Evolutionary conservation across 2,113 vertebrate species (phyloP), one percentile per base, ranked within the genome.

Genomic region (western clawed frog (Xenopus tropicalis)): DNA sequence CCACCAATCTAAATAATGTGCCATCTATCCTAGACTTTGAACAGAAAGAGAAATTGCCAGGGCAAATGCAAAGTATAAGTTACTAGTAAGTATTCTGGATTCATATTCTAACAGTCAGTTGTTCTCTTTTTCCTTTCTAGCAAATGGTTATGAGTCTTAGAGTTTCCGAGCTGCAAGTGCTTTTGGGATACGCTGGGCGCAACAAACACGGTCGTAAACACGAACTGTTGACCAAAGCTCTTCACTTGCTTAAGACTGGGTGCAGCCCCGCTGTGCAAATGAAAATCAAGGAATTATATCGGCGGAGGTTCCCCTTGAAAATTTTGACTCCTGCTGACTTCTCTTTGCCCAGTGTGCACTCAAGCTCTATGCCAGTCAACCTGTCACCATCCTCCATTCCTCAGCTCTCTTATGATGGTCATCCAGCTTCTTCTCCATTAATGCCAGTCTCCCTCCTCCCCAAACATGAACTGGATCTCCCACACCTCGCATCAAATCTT

Each of bases 121-220:
- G 13, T 37, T 37, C 1, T 37, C 10, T 37, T 61, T 62, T 37
- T 65, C 44, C 78, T 79, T 78, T 44, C 79, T 78, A 99, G 97
- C 97, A 99, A 98, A 99, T 99, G 97, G 97, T 99, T 88, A 98
- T 99, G 96, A 99, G 97, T 94, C 96, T 99, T 89, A 89, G 97
- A 82, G 97, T 99, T 74, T 99, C 97, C 69, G 97, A 99, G 85
- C 94, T 99, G 83, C 97, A 99, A 92, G 97, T 99, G 79, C 91
- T 99, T 78, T 90, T 99, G 90, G 96, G 97, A 79, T 99, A 99
- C 85, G 97, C 96, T 0, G 97, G 97, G 42, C 91, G 97, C 83
- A 99, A 99, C 91, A 99, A 99, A 83, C 97, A 98, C 88, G 97
- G 97, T 61, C 95, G 97, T 78, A 99, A 99, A 88, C 97, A 99